These are phyloP conservation scores for zebrafish (Danio rerio) DNA, from an alignment of 2,113 vertebrate species.

Conservation along the genomic window GRCz12tu NC_133182.1:35786001-35786500, in stretches of 20 bases:
- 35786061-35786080: conserved; percentile 67
- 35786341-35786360: no score
- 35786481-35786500: no score
- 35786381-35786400: no score
- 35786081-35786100: conserved; percentile 58
- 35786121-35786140: conserved; percentile 69
- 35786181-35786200: neutral
- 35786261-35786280: neutral
- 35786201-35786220: neutral
- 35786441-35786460: no score
- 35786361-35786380: no score
- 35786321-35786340: no score
- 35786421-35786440: no score
- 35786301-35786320: neutral
- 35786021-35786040: conserved; percentile 10
- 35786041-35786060: conserved; percentile 62
- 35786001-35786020: conserved; percentile 63
- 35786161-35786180: neutral
- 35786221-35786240: neutral
- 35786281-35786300: neutral
- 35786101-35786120: conserved; percentile 61
- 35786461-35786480: no score
- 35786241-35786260: neutral
- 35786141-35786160: conserved; percentile 61
- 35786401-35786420: no score